Base-by-base conservation (phyloP, 1,140 invertebrate species). In the Temnothorax nylanderi region DNA sequence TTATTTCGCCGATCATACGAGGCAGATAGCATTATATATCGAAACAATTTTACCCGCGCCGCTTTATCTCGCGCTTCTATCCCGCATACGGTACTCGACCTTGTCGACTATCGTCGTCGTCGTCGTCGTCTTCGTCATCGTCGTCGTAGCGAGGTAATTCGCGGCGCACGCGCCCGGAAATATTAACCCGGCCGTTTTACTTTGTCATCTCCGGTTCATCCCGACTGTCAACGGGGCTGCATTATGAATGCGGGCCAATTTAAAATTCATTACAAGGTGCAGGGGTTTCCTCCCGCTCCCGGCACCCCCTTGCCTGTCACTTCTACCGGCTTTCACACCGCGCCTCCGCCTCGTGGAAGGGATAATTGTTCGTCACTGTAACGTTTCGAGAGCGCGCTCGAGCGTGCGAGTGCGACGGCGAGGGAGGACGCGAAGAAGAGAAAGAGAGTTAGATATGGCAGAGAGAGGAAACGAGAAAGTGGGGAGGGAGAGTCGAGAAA, bases 301-400 rank as follows among this genome's bases (percentile, higher is more conserved):
- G 69, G 78, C 58, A 87, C 58, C 90, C 91, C 91, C 89, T 86
- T 80, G 90, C 89, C 92, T 92, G 92, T 93, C 93, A 92, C 89
- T 92, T 91, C 51, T 74, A 62, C 87, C 16, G 18, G 87, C 86
- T 82, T 65, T 49, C 65, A 49, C 77, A 69, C 75, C 86, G 81
- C 88, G 75, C 81, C 78, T 85, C 26, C 51, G 47, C 1, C 26
- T 26, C 76, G 26, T 74, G 88, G 93, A 86, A 88, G 93, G 94
- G 92, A 93, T 95, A 95, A 95, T 95, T 95, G 94, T 95, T 95
- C 94, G 93, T 95, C 94, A 94, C 93, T 93, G 93, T 87, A 89
- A 85, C 81, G 37, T 88, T 71, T 76, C 49, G 47, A 81, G 84
- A 60, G 58, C 44, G 62, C 49, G 60, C 81, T 32, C 62, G 49